These are phyloP conservation scores for Amiota mariae DNA, from an alignment of 2,888 invertebrate species.

Conservation along the genomic window DNA sequence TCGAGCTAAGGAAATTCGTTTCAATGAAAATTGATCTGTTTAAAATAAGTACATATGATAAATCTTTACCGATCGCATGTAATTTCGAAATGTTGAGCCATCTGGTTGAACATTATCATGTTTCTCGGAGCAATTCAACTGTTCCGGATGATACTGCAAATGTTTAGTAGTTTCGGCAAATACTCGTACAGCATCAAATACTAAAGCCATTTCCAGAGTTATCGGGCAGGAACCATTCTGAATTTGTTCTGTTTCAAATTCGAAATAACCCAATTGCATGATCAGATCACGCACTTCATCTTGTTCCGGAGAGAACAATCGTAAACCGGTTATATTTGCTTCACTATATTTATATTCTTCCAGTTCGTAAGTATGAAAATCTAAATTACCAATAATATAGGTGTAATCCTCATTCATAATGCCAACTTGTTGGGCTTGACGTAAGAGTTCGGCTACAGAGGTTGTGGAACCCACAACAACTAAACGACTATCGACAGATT, in stretches of 20 bases:
- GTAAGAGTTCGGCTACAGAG: conserved; percentile 77
- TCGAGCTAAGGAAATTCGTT: conserved; percentile 45
- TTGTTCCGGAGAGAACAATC: conserved; percentile 79
- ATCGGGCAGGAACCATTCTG: conserved; percentile 62
- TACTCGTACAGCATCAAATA: conserved; percentile 88
- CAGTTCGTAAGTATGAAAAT: conserved; percentile 79
- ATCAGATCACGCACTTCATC: conserved; percentile 74
- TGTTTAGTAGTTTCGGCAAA: conserved; percentile 85
- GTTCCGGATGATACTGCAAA: conserved; percentile 74
- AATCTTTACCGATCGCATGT: conserved; percentile 75
- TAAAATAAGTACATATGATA: too few relatives aligned
- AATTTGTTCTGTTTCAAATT: conserved; percentile 39
- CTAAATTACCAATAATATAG: conserved; percentile 86
- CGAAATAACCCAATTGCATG: conserved; percentile 30
- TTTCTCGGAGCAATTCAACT: conserved; percentile 77
- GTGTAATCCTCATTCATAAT: conserved; percentile 96
- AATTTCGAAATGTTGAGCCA: conserved; percentile 88
- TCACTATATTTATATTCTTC: conserved; percentile 86
- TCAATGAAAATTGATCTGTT: not conserved
- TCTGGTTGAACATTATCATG: conserved; percentile 80
- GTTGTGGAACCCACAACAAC: conserved; percentile 82
- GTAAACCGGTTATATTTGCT: conserved; percentile 85
- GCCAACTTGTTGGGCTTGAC: conserved; percentile 92
- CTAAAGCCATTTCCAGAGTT: conserved; percentile 82
- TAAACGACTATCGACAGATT: conserved; percentile 80